phyloP scores from a whole-genome alignment of 1,140 invertebrate species.

The Dendrolimus punctatus region DNA sequence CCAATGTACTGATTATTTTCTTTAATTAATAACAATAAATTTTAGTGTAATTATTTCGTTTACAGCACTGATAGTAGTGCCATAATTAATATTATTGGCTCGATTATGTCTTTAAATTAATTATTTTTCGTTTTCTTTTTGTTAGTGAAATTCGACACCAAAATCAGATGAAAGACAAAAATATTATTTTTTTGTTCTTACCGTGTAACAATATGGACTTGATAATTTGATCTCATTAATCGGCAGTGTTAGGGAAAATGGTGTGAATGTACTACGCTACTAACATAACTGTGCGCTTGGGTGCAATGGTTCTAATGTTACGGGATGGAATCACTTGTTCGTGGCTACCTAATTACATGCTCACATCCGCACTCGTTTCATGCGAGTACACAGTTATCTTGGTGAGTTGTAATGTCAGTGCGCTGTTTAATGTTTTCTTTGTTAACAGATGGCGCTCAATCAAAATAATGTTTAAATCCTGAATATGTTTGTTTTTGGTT shows the following conservation, averaged over 20 bases:
- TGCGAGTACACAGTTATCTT: too few species aligned
- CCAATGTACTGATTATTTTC: slow-evolving; percentile 67
- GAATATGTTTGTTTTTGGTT: too few species aligned
- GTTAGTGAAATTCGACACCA: slow-evolving; percentile 66
- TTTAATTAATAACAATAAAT: slow-evolving; percentile 48
- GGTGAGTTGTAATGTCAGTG: too few species aligned
- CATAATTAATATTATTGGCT: slow-evolving; percentile 64
- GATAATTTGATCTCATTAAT: slow-evolving; percentile 57
- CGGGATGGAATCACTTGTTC: too few species aligned
- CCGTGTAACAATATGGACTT: slow-evolving; percentile 45
- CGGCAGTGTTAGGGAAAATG: slow-evolving; percentile 22
- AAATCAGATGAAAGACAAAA: slow-evolving; percentile 51
- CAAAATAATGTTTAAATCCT: too few species aligned
- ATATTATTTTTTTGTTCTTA: slow-evolving; percentile 30
- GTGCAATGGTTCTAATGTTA: too few species aligned
- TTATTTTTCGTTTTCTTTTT: slow-evolving; percentile 52
- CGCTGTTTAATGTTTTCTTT: too few species aligned
- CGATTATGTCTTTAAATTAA: slow-evolving; percentile 21
- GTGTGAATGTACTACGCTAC: slow-evolving; percentile 9
- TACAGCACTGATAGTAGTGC: slow-evolving; percentile 65
- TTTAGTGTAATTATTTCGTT: slow-evolving; percentile 50
- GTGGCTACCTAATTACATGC: too few species aligned
- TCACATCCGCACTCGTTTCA: too few species aligned
- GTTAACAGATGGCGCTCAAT: too few species aligned
- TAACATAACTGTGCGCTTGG: too few species aligned